Base-by-base conservation (phyloP, 2,797 vertebrate species). In the Myripristis murdjan region DNA sequence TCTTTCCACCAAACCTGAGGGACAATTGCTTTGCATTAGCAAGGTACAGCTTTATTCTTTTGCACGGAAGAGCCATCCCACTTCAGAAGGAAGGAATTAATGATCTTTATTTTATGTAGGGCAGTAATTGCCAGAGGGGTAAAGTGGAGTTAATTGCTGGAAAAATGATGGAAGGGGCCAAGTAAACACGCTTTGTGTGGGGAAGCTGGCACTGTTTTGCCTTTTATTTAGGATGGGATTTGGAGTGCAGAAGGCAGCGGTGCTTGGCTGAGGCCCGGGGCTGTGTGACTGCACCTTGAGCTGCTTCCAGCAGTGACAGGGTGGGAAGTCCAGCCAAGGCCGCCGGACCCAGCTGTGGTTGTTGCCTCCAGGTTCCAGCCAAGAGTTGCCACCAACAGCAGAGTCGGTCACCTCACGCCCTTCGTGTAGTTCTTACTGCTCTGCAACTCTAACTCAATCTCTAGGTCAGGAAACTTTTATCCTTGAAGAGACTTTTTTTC, bases 41-140 rank as follows among this genome's bases (percentile, higher is more conserved):
- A 85, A 88, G 86, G 84, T 85, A 81, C 60, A 33, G 22, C 73
- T 81, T 70, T n/a, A 70, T 79, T 63, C 75, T 70, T 69, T 78
- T 70, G 74, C 68, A 49, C 39, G 53, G 66, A 60, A 9, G 64
- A 74, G 53, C 37, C 16, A 11, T 76, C 66, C 68, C 74, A 77
- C 85, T 88, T 90, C 76, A 88, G 81, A 79, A 80, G 82, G 77
- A 88, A 78, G 80, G 77, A 89, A 90, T 90, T 87, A 89, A 91
- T 88, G 60, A 89, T 91, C 88, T 91, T 89, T 89, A 88, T 85
- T 92, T 91, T 93, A 94, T 93, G 86, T 93, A 89, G 92, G 92
- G 70, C 90, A 93, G 87, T 91, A 90, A 93, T 86, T 88, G 91
- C 92, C 91, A 82, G 67, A 90, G 87, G 93, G 91, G 62, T 86